These are phyloP conservation scores for Riptortus pedestris DNA, from an alignment of 1,140 invertebrate species.

Conservation along the genomic window DNA sequence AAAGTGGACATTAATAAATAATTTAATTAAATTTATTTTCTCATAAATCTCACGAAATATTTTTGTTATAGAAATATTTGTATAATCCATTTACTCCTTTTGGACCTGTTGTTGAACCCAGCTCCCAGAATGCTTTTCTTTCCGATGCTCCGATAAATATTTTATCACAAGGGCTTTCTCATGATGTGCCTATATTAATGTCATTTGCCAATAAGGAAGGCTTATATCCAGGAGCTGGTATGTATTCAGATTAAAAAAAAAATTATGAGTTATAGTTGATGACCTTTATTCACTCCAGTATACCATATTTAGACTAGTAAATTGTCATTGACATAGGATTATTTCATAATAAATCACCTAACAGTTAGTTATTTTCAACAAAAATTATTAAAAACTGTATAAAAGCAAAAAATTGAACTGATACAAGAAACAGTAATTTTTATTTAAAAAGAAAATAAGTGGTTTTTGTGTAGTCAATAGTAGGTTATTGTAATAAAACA, in stretches of 20 bases:
- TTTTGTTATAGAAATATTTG: background rate
- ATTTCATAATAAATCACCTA: background rate
- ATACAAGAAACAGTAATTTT: background rate
- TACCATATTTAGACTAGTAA: background rate
- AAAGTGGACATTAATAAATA: no score
- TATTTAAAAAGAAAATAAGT: no score
- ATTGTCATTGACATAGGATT: background rate
- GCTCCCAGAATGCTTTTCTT: slow-evolving; percentile 44
- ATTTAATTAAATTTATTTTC: no score
- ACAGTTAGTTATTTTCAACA: background rate
- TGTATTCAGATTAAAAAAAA: background rate
- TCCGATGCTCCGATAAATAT: slow-evolving; percentile 44
- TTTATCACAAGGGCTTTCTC: slow-evolving; percentile 38
- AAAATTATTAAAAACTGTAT: background rate
- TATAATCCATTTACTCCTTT: slow-evolving; percentile 52
- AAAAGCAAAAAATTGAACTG: background rate
- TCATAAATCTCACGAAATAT: no score
- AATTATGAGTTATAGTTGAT: background rate
- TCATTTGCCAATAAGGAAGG: slow-evolving; percentile 38
- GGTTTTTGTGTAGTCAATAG: no score
- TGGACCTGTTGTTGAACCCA: slow-evolving; percentile 46
- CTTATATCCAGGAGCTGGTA: slow-evolving; percentile 41
- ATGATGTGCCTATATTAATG: slow-evolving; percentile 37
- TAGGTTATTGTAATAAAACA: no score
- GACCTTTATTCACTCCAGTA: background rate